Evolutionary conservation across 2,797 vertebrate species (phyloP).

Genomic region (Silurus aristotelis): DNA sequence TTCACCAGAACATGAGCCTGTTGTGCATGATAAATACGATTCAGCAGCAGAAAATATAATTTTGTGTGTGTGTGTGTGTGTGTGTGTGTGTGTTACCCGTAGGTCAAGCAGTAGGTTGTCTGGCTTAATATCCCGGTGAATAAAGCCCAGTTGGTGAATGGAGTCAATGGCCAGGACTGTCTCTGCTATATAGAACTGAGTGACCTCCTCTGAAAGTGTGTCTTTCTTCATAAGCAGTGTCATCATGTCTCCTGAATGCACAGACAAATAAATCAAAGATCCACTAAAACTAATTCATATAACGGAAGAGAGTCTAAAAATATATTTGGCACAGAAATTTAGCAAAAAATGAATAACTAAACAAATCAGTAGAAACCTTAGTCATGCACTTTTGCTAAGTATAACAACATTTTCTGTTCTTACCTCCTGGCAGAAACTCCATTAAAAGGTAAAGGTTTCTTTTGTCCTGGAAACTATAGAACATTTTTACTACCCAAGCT

Average conservation of each 20-base stretch:
- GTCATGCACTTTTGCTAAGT: not conserved
- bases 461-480: slow-evolving; percentile 99
- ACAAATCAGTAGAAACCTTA: not conserved
- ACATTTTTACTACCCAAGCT: slow-evolving; percentile 99
- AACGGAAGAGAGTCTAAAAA: not conserved
- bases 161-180: slow-evolving; percentile 96
- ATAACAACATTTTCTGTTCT: slow-evolving; percentile 26
- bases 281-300: not conserved
- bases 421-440: slow-evolving; percentile 99
- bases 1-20: slow-evolving; percentile 24
- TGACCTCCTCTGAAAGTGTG: slow-evolving; percentile 94
- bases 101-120: slow-evolving; percentile 85
- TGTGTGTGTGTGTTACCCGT: slow-evolving; percentile 35
- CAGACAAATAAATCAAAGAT: slow-evolving; percentile 7
- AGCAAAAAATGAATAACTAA: not conserved
- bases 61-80: slow-evolving; percentile 5
- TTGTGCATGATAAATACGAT: not conserved
- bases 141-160: slow-evolving; percentile 97
- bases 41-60: not conserved
- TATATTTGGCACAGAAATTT: not conserved
- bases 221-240: slow-evolving; percentile 91
- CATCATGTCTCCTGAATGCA: slow-evolving; percentile 85
- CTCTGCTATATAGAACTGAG: slow-evolving; percentile 98
- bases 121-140: slow-evolving; percentile 97
- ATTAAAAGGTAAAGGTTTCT: slow-evolving; percentile 98